A percentile compares a stretch with the other conserved stretches of the same genome.
These are phyloP conservation scores for Nyctibius bracteatus DNA, from an alignment of 2,113 vertebrate genomes.

Conservation along the genomic window DNA sequence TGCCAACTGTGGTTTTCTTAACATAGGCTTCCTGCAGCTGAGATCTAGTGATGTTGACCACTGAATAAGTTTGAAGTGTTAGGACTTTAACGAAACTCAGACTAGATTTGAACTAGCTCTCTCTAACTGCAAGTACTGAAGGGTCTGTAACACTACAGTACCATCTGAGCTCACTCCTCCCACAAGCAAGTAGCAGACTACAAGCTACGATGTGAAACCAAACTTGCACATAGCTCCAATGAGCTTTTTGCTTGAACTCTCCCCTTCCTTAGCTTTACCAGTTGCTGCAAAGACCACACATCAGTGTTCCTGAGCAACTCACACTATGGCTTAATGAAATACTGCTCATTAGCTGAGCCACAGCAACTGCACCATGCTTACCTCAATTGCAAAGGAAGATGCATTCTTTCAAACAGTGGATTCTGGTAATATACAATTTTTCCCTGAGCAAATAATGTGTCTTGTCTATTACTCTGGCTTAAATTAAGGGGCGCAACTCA, in stretches of 20 bases:
- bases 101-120: not conserved
- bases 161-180: not conserved
- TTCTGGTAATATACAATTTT: not conserved
- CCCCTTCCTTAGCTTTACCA: not conserved
- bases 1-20: not conserved
- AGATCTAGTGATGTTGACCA: not conserved
- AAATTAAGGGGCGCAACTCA: not conserved
- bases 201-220: not conserved
- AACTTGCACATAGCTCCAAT: not conserved
- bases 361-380: not conserved
- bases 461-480: not conserved
- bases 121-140: not conserved
- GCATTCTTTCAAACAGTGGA: not conserved
- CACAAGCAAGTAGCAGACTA: not conserved
- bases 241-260: not conserved
- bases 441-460: not conserved
- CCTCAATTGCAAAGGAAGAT: not conserved
- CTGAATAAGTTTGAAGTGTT: not conserved
- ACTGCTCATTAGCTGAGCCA: not conserved
- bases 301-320: not conserved
- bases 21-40: not conserved
- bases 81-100: not conserved
- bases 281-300: not conserved
- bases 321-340: not conserved
- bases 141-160: not conserved